Base-by-base conservation (phyloP, 1,140 invertebrate genomes). In the Macrocentrus cingulum region DNA sequence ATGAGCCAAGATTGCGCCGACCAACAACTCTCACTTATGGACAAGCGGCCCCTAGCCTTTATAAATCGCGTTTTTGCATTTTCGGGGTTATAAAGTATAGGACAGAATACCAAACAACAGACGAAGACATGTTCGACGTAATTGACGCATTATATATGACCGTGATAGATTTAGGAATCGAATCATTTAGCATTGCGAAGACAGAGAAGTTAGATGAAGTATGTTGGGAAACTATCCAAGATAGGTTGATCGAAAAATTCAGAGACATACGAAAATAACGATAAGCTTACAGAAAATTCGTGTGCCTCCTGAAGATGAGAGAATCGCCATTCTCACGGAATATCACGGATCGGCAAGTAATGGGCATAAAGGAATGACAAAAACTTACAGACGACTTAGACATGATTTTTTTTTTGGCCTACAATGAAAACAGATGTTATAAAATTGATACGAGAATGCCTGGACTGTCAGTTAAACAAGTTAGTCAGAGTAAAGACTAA, bases 391-490 rank as follows among this genome's bases (percentile, higher is more conserved):
- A 11, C 1, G 36, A 15, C n/a, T 54, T 16, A 18, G 51, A 20
- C 36, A 54, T 13, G 44, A 54, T 23, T 42, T 22, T 22, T n/a
- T n/a, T 54, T 41, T 22, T 54, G 51, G 51, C 22, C 22, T 11
- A 41, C 11, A 11, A 39, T 54, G 34, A 54, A 41, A 19, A 9
- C 13, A 16, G 36, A 54, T n/a, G 39, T 54, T 20, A 39, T 41
- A 6, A 20, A 39, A 8, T 54, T 22, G n/a, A 55, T 55, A 16
- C 53, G 46, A n/a, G 19, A 55, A n/a, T 55, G 53, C 25, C n/a
- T 36, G 5, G 42, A 55, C 2, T 55, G 53, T 23, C 53, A 55
- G 20, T 16, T 55, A 11, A 34, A 34, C 16, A 58, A 50, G 15
- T 23, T 58, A 16, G 25, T n/a, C n/a, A n/a, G n/a, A n/a, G n/a